Evolutionary conservation across 2,888 invertebrate genomes (phyloP), one percentile per base, ranked within the genome.

Genomic region (Asteroscopus sphinx): DNA sequence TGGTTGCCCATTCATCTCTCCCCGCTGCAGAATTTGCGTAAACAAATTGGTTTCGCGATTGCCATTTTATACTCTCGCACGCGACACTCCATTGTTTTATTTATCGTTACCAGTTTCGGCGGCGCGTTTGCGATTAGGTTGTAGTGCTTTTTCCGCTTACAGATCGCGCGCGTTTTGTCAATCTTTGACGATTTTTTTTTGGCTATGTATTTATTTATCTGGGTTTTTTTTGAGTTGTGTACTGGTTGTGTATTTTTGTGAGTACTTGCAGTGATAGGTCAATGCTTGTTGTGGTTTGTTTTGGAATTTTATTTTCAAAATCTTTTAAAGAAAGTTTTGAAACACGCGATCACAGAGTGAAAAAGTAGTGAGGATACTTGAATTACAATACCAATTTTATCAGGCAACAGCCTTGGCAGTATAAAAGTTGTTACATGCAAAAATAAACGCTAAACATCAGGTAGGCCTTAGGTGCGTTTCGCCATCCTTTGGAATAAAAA

Each of bases 31-130:
- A 94, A 94, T 94, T 94, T 94, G 94, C 94, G 94, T 94, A 94
- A 94, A 94, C 94, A 94, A 94, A 94, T 94, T 94, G 94, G 94
- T 94, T 94, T 92, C 91, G 92, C 93, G 93, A 94, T 94, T 94
- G 93, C 94, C 93, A 94, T 94, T 93, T 94, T 93, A 93, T 93
- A 93, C 93, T 91, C 92, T 87, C 89, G 88, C 87, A 85, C 86
- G 89, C 91, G 92, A 89, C 88, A 89, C 90, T 91, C 91, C 90
- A 93, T 93, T 94, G 93, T 93, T 94, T 94, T 93, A 93, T 94
- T 94, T 94, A 94, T 93, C 88, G 92, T 85, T 82, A 83, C 89
- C 90, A 89, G 93, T 93, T 93, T 91, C 92, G 90, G 90, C 89
- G 86, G 87, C 88, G 90, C 86, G 85, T 80, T 85, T 83, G 86